These are phyloP conservation scores for Stomatorhinus walkeri DNA, from an alignment of 2,797 vertebrate genomes.

Conservation along the genomic window DNA sequence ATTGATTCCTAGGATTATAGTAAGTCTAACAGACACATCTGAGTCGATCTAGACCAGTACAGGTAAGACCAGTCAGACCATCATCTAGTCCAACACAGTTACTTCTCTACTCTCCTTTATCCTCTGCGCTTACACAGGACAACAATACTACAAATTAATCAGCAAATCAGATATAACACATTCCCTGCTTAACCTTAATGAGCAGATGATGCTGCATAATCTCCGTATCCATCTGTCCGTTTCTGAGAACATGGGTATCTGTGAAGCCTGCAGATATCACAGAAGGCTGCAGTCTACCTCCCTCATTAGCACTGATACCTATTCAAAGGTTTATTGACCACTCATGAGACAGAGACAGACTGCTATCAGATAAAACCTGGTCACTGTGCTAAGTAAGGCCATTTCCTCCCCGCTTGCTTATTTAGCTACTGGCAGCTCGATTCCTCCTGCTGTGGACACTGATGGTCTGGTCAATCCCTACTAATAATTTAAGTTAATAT, in stretches of 20 bases:
- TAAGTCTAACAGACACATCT: neutral
- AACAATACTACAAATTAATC: neutral
- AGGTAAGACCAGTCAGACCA: neutral
- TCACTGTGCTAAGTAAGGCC: conserved; percentile 13
- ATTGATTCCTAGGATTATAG: neutral
- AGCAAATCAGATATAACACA: neutral
- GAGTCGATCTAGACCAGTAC: neutral
- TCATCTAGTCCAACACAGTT: neutral
- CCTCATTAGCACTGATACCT: conserved; percentile 16
- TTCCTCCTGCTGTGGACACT: conserved; percentile 32
- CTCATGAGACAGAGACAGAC: conserved; percentile 10
- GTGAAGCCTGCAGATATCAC: neutral
- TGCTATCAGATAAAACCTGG: neutral
- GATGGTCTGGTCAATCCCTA: conserved; percentile 38
- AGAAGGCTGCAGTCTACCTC: neutral
- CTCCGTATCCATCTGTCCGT: neutral
- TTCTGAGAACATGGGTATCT: neutral
- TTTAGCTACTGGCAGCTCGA: conserved; percentile 33
- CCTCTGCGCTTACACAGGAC: neutral
- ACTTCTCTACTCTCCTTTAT: neutral
- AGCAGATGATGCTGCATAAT: neutral
- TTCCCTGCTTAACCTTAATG: neutral
- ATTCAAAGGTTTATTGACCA: conserved; percentile 19
- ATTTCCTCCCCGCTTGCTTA: conserved; percentile 34
- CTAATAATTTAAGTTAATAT: conserved; percentile 51